Base-by-base conservation (phyloP, 2,113 vertebrate genomes). In the Chionis minor region DNA sequence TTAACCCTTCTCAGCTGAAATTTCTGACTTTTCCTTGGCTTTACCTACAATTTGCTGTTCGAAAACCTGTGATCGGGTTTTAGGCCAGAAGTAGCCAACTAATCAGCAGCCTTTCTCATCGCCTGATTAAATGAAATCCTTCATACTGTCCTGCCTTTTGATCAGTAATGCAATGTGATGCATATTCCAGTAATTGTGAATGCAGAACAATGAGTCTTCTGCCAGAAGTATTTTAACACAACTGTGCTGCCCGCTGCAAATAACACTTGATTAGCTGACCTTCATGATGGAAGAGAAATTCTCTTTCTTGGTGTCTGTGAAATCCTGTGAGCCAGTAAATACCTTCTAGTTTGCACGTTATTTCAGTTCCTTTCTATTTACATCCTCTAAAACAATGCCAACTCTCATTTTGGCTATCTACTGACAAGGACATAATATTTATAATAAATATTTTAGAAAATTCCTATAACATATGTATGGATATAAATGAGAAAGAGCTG, bases 81-180 rank as follows among this genome's bases (percentile, higher is more conserved):
- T 91, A 93, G 95, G 92, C 77, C 93, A 88, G 78, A 80, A 96
- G 81, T 32, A 95, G 83, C 70, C 63, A 72, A 63, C 69, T 93
- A 86, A 93, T 95, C 94, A 94, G 35, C 83, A 96, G 88, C 92
- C 51, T 83, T 93, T 93, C 58, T 88, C 58, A 66, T 80, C 1
- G 0, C 81, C 89, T 92, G 96, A 95, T 96, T 88, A 95, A 96
- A 94, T 83, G 70, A 96, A 96, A 88, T 90, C 90, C 86, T 95
- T 97, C 81, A 82, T 86, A 52, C 61, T 67, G 67, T 56, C 88
- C 83, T 95, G 73, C 63, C 32, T 93, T 92, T 92, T 93, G 85
- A 88, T 92, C 89, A 63, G 59, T 52, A 95, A 82, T 72, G 75
- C 65, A 87, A 32, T 42, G 26, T 26, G 44, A 82, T 92, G 83